Evolutionary conservation across 2,113 vertebrate species (phyloP).

Genomic region (Chionodraco myersi): DNA sequence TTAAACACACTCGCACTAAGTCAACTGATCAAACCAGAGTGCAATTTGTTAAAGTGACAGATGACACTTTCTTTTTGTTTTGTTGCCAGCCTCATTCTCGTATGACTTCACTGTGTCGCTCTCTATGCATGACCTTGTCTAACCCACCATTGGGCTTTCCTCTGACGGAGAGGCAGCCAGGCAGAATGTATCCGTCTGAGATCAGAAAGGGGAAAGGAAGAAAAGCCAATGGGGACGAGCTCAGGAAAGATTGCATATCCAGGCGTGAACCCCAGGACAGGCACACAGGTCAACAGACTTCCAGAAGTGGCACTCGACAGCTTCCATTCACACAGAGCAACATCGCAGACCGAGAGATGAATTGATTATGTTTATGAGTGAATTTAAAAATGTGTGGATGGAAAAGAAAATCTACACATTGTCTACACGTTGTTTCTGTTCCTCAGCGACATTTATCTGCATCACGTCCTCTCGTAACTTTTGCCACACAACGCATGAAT

Average conservation of each 20-base stretch:
- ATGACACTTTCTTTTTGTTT: background rate
- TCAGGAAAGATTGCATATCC: constrained; percentile 72
- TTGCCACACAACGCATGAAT: constrained; percentile 10
- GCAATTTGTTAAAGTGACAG: constrained; percentile 20
- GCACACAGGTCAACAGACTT: constrained; percentile 68
- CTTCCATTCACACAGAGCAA: constrained; percentile 6
- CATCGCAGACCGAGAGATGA: constrained; percentile 1
- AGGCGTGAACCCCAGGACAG: constrained; percentile 66
- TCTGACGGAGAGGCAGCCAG: constrained; percentile 63
- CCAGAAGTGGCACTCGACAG: constrained; percentile 32
- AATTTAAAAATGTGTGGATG: background rate
- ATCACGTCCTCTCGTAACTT: background rate
- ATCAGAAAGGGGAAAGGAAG: constrained; percentile 67
- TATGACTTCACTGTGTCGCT: constrained; percentile 20
- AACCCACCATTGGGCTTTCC: constrained; percentile 66
- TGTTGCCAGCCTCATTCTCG: background rate
- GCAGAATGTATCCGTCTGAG: constrained; percentile 81
- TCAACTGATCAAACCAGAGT: constrained; percentile 20
- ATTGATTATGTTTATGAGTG: background rate
- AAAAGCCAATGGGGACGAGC: constrained; percentile 41
- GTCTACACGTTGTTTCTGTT: background rate
- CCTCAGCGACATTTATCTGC: background rate
- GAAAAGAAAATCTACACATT: background rate
- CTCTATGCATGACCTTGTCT: constrained; percentile 63
- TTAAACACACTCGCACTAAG: background rate